Base-by-base conservation (phyloP, 2,797 vertebrate species). In the Capromys pilorides region DNA sequence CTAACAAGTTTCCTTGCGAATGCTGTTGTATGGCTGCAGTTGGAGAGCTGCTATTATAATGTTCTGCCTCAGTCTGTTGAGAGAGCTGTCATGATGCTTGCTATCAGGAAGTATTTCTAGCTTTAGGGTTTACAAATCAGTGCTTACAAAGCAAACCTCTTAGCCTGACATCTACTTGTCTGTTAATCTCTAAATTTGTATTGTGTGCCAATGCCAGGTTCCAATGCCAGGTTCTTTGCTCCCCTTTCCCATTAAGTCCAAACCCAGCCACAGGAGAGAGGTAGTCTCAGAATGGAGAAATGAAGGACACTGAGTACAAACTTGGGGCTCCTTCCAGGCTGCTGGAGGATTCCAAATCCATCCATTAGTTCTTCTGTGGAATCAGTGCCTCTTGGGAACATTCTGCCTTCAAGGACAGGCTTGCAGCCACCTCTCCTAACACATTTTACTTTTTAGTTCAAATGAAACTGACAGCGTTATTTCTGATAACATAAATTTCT, bases 351-450 rank as follows among this genome's bases (percentile, higher is more conserved):
- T 90, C 83, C 61, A 45, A 41, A 41, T 81, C 49, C 61, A 93
- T 59, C 54, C 54, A 89, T 6, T 22, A 41, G 33, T 81, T 94
- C n/a, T 66, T 93, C 31, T 61, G 28, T 45, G 69, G n/a, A 94
- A 64, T 67, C 7, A 26, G 33, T 87, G 81, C 78, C 66, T 94
- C 57, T 33, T 82, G 82, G 69, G 62, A 79, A 11, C 57, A 36
- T 79, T 95, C 31, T 94, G 61, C 66, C 88, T 92, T 84, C 69
- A 89, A 85, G 73, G 66, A 93, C 51, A 69, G 61, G 73, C 62
- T 73, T 86, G 67, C 31, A 67, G 73, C 31, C 66, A 88, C 57
- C 71, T 91, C 78, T 69, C 49, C 86, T 62, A 89, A 86, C 5
- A 69, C 66, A 5, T 86, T 59, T 92, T 80, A 51, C 61, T 94